Evolutionary conservation across 1,140 invertebrate genomes (phyloP).

Genomic region (Nomia melanderi): DNA sequence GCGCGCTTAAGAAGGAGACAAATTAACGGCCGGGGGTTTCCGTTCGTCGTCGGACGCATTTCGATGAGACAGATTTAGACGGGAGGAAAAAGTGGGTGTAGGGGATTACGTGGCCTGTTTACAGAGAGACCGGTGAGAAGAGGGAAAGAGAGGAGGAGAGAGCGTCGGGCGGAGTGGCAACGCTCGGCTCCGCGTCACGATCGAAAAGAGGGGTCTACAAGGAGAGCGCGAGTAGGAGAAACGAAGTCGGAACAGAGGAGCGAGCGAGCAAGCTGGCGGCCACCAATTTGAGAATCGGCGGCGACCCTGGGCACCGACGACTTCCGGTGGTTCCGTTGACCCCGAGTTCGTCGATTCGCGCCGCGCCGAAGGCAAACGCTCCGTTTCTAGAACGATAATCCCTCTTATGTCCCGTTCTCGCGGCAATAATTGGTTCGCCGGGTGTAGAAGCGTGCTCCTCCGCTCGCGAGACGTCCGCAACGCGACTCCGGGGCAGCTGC

Average conservation of each 20-base stretch:
- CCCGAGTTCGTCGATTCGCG: conserved; percentile 57
- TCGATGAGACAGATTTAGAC: conserved; percentile 67
- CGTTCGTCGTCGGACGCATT: conserved; percentile 57
- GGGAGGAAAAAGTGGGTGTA: conserved; percentile 65
- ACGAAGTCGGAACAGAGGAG: not conserved
- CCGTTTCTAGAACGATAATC: not conserved
- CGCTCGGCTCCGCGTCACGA: conserved; percentile 29
- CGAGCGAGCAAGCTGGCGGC: conserved; percentile 9
- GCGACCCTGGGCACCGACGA: conserved; percentile 60
- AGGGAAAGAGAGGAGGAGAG: no score
- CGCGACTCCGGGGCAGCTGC: no score
- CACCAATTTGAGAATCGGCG: conserved; percentile 67
- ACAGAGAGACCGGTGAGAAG: conserved; percentile 46
- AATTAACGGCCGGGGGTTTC: conserved; percentile 64
- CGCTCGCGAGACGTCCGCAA: no score
- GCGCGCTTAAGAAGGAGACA: conserved; percentile 36
- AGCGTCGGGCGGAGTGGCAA: conserved; percentile 33
- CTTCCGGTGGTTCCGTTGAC: conserved; percentile 68
- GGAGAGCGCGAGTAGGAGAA: not conserved
- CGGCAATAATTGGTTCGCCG: no score
- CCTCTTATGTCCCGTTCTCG: not conserved
- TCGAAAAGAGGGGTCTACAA: not conserved
- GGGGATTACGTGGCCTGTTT: conserved; percentile 66
- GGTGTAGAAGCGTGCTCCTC: no score
- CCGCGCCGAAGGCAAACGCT: conserved; percentile 11